Percentiles rank a stretch among this genome's conserved stretches.
Evolutionary conservation across 2,797 vertebrate genomes (phyloP).

Genomic region (Champsocephalus esox): DNA sequence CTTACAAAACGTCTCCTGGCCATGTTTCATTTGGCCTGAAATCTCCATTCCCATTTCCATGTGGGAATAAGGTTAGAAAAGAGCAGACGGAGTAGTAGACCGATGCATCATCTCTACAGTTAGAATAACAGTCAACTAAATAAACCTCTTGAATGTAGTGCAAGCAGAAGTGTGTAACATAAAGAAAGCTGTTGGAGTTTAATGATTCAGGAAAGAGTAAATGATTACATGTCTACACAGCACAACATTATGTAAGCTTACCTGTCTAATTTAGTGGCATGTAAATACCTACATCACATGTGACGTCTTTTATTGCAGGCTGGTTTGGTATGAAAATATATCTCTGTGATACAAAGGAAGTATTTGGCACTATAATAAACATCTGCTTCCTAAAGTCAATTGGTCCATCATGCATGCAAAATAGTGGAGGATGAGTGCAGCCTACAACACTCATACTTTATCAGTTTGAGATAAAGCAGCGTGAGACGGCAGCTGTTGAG

Average conservation of each 20-base stretch:
- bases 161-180: background rate
- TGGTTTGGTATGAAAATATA: slow-evolving; percentile 14
- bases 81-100: slow-evolving; percentile 46
- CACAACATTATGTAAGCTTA: background rate
- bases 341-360: background rate
- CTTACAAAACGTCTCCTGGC: slow-evolving; percentile 47
- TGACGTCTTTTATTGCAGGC: slow-evolving; percentile 11
- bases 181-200: slow-evolving; percentile 10
- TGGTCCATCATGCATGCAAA: background rate
- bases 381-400: background rate
- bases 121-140: slow-evolving; percentile 2
- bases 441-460: background rate
- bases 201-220: background rate
- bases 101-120: slow-evolving; percentile 17
- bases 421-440: background rate
- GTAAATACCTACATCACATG: slow-evolving; percentile 13
- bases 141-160: slow-evolving; percentile 1
- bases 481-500: background rate
- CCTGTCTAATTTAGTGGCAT: background rate
- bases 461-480: background rate
- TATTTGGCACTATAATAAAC: background rate
- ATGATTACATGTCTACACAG: slow-evolving; percentile 20
- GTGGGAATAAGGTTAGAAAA: slow-evolving; percentile 42
- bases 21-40: slow-evolving; percentile 48
- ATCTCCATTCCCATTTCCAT: slow-evolving; percentile 40